A percentile compares a stretch with the other conserved stretches of the same genome.
Evolutionary conservation across 2,888 invertebrate genomes (phyloP).

Genomic region (Limenitis camilla): DNA sequence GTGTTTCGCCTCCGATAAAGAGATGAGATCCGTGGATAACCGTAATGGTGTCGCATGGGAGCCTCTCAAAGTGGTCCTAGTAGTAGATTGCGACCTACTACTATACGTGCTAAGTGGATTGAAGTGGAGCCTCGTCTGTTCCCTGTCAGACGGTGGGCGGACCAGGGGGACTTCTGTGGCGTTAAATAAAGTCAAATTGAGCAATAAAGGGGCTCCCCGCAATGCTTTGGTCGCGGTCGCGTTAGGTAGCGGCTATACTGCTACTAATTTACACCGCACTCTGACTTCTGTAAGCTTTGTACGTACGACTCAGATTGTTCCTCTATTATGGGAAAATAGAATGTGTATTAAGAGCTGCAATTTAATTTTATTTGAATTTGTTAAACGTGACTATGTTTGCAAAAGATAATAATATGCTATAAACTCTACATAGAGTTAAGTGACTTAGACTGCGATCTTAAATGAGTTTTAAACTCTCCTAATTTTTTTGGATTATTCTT

Average conservation of each 20-base stretch:
- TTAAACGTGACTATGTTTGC: too few species aligned
- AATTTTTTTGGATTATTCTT: too few species aligned
- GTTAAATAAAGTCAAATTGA: slow-evolving; percentile 75
- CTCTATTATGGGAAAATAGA: too few species aligned
- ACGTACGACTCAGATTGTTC: too few species aligned
- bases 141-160: slow-evolving; percentile 51
- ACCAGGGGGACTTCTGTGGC: slow-evolving; percentile 35
- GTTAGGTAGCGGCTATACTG: slow-evolving; percentile 38
- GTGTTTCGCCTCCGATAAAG: slow-evolving; percentile 21
- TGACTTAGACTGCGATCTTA: too few species aligned
- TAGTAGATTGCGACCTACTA: slow-evolving; percentile 49
- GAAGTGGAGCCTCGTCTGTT: slow-evolving; percentile 71
- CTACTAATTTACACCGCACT: slow-evolving; percentile 45
- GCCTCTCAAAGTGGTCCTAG: slow-evolving; percentile 40
- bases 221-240: slow-evolving; percentile 63
- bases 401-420: too few species aligned
- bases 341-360: too few species aligned
- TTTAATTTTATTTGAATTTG: too few species aligned
- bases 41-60: slow-evolving; percentile 36
- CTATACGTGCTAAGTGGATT: slow-evolving; percentile 66
- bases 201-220: slow-evolving; percentile 70
- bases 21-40: slow-evolving; percentile 25
- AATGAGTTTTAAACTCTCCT: too few species aligned
- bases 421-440: too few species aligned
- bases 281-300: too few species aligned